Percentiles rank a stretch among this genome's conserved stretches.
Evolutionary conservation across 2,113 vertebrate species (phyloP).

Genomic region (Gracilinanus agilis): DNA sequence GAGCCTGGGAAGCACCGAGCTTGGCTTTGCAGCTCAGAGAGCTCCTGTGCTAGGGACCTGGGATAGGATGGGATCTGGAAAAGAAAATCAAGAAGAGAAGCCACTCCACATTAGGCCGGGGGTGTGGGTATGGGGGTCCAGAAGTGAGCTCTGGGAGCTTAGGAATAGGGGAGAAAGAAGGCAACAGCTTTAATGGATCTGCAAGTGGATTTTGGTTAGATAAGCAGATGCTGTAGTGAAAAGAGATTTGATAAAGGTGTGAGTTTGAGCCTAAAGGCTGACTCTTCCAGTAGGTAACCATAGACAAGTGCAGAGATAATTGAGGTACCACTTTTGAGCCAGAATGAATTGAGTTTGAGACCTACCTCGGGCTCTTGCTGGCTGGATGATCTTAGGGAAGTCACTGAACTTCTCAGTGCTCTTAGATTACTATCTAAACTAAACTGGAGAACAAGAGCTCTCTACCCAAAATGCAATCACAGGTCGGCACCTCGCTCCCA

Average conservation of each 20-base stretch:
- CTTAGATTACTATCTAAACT: background rate
- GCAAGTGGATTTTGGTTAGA: background rate
- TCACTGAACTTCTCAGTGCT: background rate
- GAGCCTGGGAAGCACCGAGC: background rate
- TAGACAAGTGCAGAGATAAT: background rate
- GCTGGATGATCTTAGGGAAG: background rate
- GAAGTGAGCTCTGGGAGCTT: background rate
- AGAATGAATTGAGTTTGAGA: background rate
- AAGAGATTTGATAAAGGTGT: background rate
- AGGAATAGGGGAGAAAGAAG: background rate
- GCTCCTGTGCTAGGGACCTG: background rate
- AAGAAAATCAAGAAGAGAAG: background rate
- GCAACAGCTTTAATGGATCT: background rate
- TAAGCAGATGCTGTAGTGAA: background rate
- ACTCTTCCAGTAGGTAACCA: background rate
- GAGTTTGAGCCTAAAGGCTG: background rate
- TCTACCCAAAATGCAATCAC: background rate
- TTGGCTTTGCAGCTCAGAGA: background rate
- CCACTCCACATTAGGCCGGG: background rate
- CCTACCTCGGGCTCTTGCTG: background rate
- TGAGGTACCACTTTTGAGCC: background rate
- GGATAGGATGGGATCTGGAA: background rate
- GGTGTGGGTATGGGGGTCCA: fast-evolving
- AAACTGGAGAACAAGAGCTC: background rate
- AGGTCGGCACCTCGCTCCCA: background rate